Conservation (phyloP, 2,797 vertebrate genomes). For the Naso thynnoides region DNA sequence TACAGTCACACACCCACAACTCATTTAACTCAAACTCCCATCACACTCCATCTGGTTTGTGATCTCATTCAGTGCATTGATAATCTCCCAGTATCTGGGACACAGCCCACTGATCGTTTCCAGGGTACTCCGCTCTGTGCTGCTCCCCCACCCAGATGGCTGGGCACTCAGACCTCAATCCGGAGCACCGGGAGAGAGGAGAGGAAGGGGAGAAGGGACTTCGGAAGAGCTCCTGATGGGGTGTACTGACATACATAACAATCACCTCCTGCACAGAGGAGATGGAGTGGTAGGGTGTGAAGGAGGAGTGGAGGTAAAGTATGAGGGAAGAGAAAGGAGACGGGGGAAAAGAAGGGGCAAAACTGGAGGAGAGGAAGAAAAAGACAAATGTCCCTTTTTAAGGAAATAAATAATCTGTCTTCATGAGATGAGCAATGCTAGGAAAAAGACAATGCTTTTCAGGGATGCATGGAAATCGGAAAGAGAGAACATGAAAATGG, state of each 20-base stretch:
- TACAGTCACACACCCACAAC: constrained; percentile 52
- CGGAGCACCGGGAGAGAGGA: constrained; percentile 60
- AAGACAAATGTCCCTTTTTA: constrained; percentile 17
- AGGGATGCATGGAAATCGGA: constrained; percentile 22
- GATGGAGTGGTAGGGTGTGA: constrained; percentile 15
- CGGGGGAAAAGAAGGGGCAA: constrained; percentile 5
- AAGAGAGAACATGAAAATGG: constrained; percentile 48
- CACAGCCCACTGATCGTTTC: constrained; percentile 80
- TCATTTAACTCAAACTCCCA: constrained; percentile 74
- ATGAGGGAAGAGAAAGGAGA: constrained; percentile 1
- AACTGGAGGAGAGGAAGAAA: constrained; percentile 10
- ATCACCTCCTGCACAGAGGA: constrained; percentile 32
- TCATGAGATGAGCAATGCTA: constrained; percentile 31
- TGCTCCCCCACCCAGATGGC: constrained; percentile 78
- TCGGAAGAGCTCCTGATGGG: constrained; percentile 50
- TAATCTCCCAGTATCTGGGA: constrained; percentile 85
- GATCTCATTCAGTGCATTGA: constrained; percentile 84
- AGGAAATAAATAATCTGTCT: constrained; percentile 43
- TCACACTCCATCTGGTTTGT: constrained; percentile 82
- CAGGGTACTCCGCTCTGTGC: constrained; percentile 73
- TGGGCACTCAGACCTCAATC: constrained; percentile 79
- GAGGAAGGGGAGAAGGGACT: constrained; percentile 48
- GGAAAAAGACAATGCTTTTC: constrained; percentile 30
- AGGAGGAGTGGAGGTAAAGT: constrained; percentile 7
- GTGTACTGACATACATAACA: constrained; percentile 59